Conservation (phyloP, 2,113 vertebrate genomes). For the Spea multiplicata region DNA sequence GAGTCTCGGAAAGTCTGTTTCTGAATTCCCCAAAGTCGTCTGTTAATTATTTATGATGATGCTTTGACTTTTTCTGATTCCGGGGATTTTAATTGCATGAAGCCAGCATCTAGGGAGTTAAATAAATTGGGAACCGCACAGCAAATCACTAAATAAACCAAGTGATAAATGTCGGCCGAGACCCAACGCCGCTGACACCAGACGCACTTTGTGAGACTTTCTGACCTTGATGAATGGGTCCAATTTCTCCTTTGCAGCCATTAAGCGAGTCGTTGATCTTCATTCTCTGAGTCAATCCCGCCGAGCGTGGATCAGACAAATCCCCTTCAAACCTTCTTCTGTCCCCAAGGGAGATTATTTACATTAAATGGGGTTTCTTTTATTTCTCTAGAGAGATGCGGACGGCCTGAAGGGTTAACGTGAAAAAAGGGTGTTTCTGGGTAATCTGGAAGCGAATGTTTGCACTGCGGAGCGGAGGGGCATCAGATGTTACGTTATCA, state of each 20-base stretch:
- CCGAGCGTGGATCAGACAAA: not conserved
- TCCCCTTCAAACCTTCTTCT: not conserved
- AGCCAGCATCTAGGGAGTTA: not conserved
- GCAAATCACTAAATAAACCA: slow-evolving; percentile 21
- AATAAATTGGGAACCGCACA: not conserved
- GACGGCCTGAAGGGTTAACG: not conserved
- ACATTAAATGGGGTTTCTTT: not conserved
- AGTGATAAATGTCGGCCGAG: slow-evolving; percentile 26
- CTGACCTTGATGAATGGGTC: slow-evolving; percentile 34
- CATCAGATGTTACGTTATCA: too few species aligned
- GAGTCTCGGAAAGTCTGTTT: too few species aligned
- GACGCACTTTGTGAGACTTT: slow-evolving; percentile 28
- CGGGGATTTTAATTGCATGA: too few species aligned
- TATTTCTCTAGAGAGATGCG: not conserved
- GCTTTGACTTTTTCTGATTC: too few species aligned
- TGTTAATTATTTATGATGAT: too few species aligned
- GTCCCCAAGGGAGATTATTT: not conserved
- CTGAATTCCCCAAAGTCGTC: too few species aligned
- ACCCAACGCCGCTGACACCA: slow-evolving; percentile 18
- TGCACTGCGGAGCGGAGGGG: not conserved
- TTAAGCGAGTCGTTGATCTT: slow-evolving; percentile 35
- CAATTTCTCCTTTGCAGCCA: slow-evolving; percentile 30
- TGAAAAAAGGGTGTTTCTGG: not conserved
- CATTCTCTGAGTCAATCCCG: slow-evolving; percentile 12
- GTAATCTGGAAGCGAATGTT: slow-evolving; percentile 27